A percentile compares a stretch with the other conserved stretches of the same genome.
These are phyloP conservation scores for Scaptomyza parva DNA, from an alignment of 2,888 invertebrate genomes.

Conservation along the genomic window DNA sequence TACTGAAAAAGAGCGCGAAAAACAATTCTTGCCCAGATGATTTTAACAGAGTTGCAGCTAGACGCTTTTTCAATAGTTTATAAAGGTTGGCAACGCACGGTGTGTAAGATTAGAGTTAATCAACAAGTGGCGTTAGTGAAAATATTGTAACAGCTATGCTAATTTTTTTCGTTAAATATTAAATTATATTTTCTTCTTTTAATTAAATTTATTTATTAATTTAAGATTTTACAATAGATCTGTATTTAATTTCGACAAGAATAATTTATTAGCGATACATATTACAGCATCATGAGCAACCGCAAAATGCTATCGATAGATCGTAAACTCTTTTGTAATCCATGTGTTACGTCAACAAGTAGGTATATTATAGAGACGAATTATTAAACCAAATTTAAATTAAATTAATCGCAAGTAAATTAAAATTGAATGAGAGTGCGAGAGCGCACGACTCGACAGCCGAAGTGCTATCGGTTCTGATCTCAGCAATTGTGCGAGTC, in stretches of 20 bases:
- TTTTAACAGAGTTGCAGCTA: conserved; percentile 10
- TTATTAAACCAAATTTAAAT: no score
- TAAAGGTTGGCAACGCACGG: conserved; percentile 25
- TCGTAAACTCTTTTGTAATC: background rate
- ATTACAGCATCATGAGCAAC: no score
- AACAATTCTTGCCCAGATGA: conserved; percentile 45
- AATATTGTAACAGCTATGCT: background rate
- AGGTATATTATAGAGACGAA: no score
- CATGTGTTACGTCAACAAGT: no score
- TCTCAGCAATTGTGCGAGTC: no score
- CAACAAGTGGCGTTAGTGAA: background rate
- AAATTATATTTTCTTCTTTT: background rate
- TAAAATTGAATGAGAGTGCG: no score
- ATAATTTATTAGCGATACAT: background rate
- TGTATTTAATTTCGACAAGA: background rate
- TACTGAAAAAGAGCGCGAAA: conserved; percentile 48
- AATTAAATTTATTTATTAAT: no score
- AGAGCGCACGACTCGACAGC: no score
- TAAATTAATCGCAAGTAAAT: no score
- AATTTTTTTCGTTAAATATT: no score
- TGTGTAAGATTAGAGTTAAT: background rate
- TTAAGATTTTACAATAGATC: no score
- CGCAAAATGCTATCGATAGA: background rate
- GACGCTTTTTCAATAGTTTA: background rate
- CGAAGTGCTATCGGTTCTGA: no score